Percentiles rank a stretch among this genome's conserved stretches.
Conservation (phyloP, 2,113 vertebrate genomes). For the Antigone vipio region DNA sequence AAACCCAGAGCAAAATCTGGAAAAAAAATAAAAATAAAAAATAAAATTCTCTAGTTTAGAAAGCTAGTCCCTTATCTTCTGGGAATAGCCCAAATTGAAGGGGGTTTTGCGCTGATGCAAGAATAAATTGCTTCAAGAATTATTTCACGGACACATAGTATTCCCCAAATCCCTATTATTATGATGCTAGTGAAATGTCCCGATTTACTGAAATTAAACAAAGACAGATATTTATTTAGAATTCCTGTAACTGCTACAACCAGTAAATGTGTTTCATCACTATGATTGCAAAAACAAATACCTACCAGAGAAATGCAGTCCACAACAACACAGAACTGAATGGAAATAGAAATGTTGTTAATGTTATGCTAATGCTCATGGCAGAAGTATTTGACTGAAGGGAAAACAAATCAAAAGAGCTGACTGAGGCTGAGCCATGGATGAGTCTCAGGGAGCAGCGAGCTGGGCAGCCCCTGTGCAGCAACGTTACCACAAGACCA, state of each 20-base stretch:
- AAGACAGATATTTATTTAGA: slow-evolving; percentile 59
- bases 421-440: not conserved
- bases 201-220: slow-evolving; percentile 61
- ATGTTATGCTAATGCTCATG: not conserved
- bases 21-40: not conserved
- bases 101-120: not conserved
- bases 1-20: not conserved
- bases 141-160: not conserved
- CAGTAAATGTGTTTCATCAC: slow-evolving; percentile 60
- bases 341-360: slow-evolving; percentile 14
- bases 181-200: slow-evolving; percentile 40
- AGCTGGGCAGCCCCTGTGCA: not conserved
- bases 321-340: slow-evolving; percentile 39
- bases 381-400: not conserved
- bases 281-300: slow-evolving; percentile 62
- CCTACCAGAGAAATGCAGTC: slow-evolving; percentile 30
- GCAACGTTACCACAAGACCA: not conserved
- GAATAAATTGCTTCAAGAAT: slow-evolving; percentile 51
- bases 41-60: not conserved
- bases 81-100: slow-evolving; percentile 14
- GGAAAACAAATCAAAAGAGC: not conserved
- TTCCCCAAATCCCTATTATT: slow-evolving; percentile 53
- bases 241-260: slow-evolving; percentile 58
- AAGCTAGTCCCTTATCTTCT: slow-evolving; percentile 28
- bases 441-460: not conserved